Conservation (phyloP, 1,140 invertebrate genomes). For the Heliconius congener region DNA sequence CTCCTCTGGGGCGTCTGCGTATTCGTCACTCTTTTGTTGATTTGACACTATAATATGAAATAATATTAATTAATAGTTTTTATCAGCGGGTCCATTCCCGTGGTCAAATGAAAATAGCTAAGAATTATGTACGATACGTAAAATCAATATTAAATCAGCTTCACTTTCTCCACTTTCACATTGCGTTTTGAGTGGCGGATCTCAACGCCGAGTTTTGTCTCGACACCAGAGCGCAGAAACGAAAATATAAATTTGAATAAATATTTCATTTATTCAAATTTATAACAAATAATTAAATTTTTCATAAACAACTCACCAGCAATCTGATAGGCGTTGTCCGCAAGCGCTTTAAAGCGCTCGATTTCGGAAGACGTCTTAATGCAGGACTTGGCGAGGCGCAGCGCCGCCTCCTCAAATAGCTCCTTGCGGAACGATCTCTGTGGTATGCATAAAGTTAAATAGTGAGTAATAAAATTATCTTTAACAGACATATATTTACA, state of each 20-base stretch:
- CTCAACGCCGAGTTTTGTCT: no score
- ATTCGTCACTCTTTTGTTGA: conserved; percentile 93
- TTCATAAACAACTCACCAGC: conserved; percentile 58
- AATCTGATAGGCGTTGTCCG: conserved; percentile 90
- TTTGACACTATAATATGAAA: conserved; percentile 85
- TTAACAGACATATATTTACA: neutral
- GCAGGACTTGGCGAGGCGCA: conserved; percentile 88
- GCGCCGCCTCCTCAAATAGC: conserved; percentile 94
- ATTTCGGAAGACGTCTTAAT: conserved; percentile 93
- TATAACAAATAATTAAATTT: no score
- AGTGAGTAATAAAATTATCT: neutral
- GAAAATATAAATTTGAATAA: no score
- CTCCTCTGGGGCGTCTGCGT: conserved; percentile 97
- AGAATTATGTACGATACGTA: no score
- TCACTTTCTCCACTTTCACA: no score
- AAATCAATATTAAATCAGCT: no score
- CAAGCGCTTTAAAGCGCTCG: conserved; percentile 90
- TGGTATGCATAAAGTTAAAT: neutral
- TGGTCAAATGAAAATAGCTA: no score
- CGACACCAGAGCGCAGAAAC: no score
- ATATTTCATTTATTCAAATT: no score
- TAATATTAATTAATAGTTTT: neutral
- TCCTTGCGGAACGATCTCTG: conserved; percentile 96
- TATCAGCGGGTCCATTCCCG: no score
- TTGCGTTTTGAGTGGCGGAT: no score